Evolutionary conservation across 2,113 vertebrate genomes (phyloP), one percentile per base, ranked within the genome.

Genomic region (Odobenus rosmarus): DNA sequence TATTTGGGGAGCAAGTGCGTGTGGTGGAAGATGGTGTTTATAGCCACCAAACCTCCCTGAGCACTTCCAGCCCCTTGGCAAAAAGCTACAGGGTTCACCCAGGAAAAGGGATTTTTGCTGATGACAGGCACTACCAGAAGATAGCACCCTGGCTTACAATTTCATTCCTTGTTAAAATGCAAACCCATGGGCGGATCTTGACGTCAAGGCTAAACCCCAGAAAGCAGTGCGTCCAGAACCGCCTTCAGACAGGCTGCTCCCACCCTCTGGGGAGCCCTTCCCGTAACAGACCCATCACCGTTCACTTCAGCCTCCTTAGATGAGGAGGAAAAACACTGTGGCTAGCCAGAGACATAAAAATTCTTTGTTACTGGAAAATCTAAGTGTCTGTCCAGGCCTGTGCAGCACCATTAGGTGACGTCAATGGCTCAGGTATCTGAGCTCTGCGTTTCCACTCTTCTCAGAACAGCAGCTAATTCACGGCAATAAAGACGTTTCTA

Each of bases 321-420:
- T 11, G 67, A 94, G 55, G 64, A 95, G 89, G 89, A 92, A 69
- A 80, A 89, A 23, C 57, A 23, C 79, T 19, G 77, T 2, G 64
- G 95, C 92, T 81, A 93, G 90, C 92, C 59, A 79, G 93, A 64
- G 71, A 67, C 15, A 84, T 55, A 88, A 88, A 88, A 96, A 89
- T 81, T 83, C 94, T 96, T 95, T 96, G 90, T 95, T 97, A 96
- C 16, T 91, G 83, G 93, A 95, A 97, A 97, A 82, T 72, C 76
- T 85, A 77, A 97, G 86, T 46, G 92, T 95, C 96, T 92, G 96
- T 92, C 51, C 59, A 90, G 95, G 93, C 57, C 95, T 95, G 86
- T 92, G 80, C 62, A 36, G 57, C 57, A 61, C 87, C 69, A 95
- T 96, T 90, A 96, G 88, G 71, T 98, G 97, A 98, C 84, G 93